Conservation (phyloP, 2,113 vertebrate species). For the Macquaria australasica region DNA sequence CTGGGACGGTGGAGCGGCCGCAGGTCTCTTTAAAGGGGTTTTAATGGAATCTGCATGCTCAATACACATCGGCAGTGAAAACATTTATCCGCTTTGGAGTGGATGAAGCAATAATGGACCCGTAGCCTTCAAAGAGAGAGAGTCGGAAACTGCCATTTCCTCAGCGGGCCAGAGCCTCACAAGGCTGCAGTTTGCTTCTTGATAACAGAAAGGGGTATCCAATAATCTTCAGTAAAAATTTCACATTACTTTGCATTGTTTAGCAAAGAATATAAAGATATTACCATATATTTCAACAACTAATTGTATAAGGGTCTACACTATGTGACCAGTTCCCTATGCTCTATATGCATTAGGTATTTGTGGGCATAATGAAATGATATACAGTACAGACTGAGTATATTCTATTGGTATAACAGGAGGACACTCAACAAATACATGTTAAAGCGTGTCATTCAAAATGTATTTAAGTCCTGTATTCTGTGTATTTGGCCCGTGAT, state of each 20-base stretch:
- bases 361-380: neutral
- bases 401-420: neutral
- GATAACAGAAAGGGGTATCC: neutral
- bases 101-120: slow-evolving; percentile 68
- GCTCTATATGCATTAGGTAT: neutral
- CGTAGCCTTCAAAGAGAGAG: slow-evolving; percentile 60
- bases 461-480: neutral
- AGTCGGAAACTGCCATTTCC: slow-evolving; percentile 63
- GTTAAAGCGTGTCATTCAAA: neutral
- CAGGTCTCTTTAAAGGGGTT: slow-evolving; percentile 57
- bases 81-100: slow-evolving; percentile 79
- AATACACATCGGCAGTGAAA: slow-evolving; percentile 86
- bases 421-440: neutral
- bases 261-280: neutral
- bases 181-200: neutral
- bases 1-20: slow-evolving; percentile 61
- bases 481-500: too few species aligned
- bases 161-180: slow-evolving; percentile 4
- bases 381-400: neutral
- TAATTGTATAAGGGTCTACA: neutral
- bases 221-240: neutral
- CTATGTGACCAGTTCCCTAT: neutral
- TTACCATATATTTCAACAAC: neutral
- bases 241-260: neutral
- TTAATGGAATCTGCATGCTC: slow-evolving; percentile 80